Evolutionary conservation across 2,113 vertebrate genomes (phyloP), one percentile per base, ranked within the genome.

Genomic region (Condylura cristata): DNA sequence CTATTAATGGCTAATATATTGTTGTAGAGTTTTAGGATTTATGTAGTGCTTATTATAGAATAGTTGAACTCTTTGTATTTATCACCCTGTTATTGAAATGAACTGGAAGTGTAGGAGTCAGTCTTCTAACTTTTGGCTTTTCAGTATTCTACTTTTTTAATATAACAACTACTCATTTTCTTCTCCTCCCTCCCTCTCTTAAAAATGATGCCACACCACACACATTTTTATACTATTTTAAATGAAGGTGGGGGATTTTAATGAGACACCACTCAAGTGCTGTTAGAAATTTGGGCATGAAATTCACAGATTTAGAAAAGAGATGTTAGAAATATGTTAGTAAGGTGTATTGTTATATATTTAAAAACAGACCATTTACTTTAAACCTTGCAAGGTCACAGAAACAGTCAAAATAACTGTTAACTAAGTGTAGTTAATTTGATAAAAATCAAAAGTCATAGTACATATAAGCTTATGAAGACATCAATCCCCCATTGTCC

Each of bases 1-100:
- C 60, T 87, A 95, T 91, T 94, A 89, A 95, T 87, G 70, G 41
- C 83, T 83, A 68, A 75, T 94, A 51, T 85, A n/a, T 80, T 66
- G 75, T 76, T 61, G 65, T 48, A 51, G 63, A 80, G 46, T 91
- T 86, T 96, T 88, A 89, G 80, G 82, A 84, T 95, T 79, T 95
- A 90, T 89, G 51, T 51, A 71, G 44, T 66, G 70, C 86, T 96
- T 96, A 70, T 84, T 94, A 68, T 70, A 65, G 79, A 88, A 79
- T 72, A 94, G 63, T 83, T 89, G 80, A 93, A 39, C 32, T 53
- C 60, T 95, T 60, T 93, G 44, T 89, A 39, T 96, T 88, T 93
- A 86, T 96, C 78, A 63, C 5, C 22, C 12, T 14, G 71, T 82
- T 91, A n/a, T 6, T 86, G 79, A 86, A 66, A 26, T 48, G 75